Base-by-base conservation (phyloP, 2,888 invertebrate genomes). In the Philhelius pedissequus region DNA sequence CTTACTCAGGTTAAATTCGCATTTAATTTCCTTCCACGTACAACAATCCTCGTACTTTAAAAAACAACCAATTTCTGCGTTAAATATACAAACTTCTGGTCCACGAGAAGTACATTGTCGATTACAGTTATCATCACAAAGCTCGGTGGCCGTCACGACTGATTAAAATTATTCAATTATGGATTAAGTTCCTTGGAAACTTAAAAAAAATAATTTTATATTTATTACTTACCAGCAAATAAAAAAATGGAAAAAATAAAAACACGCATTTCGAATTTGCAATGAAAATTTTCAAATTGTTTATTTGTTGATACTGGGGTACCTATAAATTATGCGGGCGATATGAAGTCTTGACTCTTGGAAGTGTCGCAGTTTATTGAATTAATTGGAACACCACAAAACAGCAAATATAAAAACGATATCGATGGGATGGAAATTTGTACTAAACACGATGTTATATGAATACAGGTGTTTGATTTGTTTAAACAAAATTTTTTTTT, bases 391-490 rank as follows among this genome's bases (percentile, higher is more conserved):
- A 18, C 25, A 35, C 13, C 48, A n/a, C 11, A 35, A 38, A 35
- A 66, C 45, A 15, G 60, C 30, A 20, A 40, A 40, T 15, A 43
- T 8, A 30, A 13, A 30, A 62, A 40, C 52, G 54, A 9, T 82
- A 78, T 77, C 69, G 38, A 60, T 15, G n/a, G 40, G 11, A 60
- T 15, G n/a, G 40, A 8, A 56, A 64, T 15, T 80, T 70, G 6
- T 32, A 50, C 25, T 58, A 25, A 56, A 30, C 43, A 43, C 20
- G 32, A 18, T 11, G 52, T 77, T 73, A 73, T 77, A 73, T 73
- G 40, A 77, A 69, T 48, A 56, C 73, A 73, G 45, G 8, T 77
- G 71, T 38, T 40, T 48, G 50, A 22, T 69, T 38, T 62, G 27
- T 32, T 15, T 43, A 15, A 13, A 38, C 22, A 38, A 20, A 5